Evolutionary conservation across 2,888 invertebrate species (phyloP).

Genomic region (Electrophaes corylata): DNA sequence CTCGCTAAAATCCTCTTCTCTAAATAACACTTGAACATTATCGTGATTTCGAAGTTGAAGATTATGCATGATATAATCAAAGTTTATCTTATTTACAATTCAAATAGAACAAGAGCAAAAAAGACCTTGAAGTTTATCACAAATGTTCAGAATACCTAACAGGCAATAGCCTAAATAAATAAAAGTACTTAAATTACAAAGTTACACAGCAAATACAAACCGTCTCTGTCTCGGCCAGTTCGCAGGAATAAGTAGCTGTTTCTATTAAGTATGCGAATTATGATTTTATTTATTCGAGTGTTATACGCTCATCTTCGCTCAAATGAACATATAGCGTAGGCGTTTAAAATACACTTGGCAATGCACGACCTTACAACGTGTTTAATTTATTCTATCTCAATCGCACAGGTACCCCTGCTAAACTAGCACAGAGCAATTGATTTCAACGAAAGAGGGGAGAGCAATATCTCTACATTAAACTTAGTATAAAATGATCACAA

Average conservation of each 20-base stretch:
- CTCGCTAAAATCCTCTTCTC: conserved; percentile 46
- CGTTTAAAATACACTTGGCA: conserved; percentile 62
- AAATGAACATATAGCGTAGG: conserved; percentile 79
- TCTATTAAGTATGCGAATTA: conserved; percentile 67
- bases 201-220: conserved; percentile 57
- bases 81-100: conserved; percentile 80
- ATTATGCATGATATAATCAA: conserved; percentile 67
- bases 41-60: conserved; percentile 61
- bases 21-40: conserved; percentile 59
- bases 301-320: conserved; percentile 72
- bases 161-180: conserved; percentile 79
- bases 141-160: conserved; percentile 67
- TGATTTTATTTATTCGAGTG: conserved; percentile 74
- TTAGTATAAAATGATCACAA: conserved; percentile 68
- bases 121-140: conserved; percentile 79
- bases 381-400: conserved; percentile 74
- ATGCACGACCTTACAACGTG: conserved; percentile 70
- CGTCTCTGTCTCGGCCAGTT: conserved; percentile 55
- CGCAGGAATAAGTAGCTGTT: conserved; percentile 66
- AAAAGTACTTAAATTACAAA: conserved; percentile 55
- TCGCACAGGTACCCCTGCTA: conserved; percentile 56
- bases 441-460: conserved; percentile 45
- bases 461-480: conserved; percentile 50
- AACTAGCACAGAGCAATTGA: conserved; percentile 53
- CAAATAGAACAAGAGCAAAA: conserved; percentile 67